Evolutionary conservation across 2,797 vertebrate species (phyloP), one percentile per base, ranked within the genome.

Genomic region (Pipistrellus kuhlii): DNA sequence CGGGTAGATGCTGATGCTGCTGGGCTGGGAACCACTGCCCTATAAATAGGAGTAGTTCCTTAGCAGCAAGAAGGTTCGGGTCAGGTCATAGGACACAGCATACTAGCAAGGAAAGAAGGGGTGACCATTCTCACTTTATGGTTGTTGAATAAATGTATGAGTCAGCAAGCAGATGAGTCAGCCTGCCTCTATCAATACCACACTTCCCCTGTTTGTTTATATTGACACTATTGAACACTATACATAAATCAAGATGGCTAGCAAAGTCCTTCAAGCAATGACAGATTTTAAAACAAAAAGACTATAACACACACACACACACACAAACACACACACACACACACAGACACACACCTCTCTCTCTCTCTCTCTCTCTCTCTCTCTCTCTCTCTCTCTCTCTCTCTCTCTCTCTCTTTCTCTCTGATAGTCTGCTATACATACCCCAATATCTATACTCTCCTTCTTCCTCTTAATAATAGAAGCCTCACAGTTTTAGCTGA

Each of bases 231-330:
- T 21, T 41, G 0, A 73, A 91, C 4, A 77, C 12, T 13, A 46
- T 1, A 35, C 11, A 55, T 23, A 93, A 91, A 90, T n/a, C 76
- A 96, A 92, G 77, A 90, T 46, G 20, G 46, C 17, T 53, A 25
- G 87, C 75, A 48, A n/a, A 46, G 88, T 18, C 72, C 46, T 87
- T 96, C 76, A 72, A 25, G 9, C 41, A 91, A 91, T 32, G 38
- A 88, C 18, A 4, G 35, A 57, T 83, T 85, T 81, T 51, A 64
- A 83, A 75, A 88, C 25, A 86, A 88, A 84, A 51, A 83, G 44
- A 55, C 32, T 35, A 2, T 6, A 75, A 8, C 25, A 35, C 10
- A 48, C 32, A 44, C 12, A 75, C 23, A 44, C 17, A 25, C 8
- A 38, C 6, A 38, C 53, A 57, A 66, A 32, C n/a, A 44, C 12